Percentiles rank a stretch among this genome's conserved stretches.
These are phyloP conservation scores for Chlorops oryzae DNA, from an alignment of 1,140 invertebrate species.

Conservation along the genomic window DNA sequence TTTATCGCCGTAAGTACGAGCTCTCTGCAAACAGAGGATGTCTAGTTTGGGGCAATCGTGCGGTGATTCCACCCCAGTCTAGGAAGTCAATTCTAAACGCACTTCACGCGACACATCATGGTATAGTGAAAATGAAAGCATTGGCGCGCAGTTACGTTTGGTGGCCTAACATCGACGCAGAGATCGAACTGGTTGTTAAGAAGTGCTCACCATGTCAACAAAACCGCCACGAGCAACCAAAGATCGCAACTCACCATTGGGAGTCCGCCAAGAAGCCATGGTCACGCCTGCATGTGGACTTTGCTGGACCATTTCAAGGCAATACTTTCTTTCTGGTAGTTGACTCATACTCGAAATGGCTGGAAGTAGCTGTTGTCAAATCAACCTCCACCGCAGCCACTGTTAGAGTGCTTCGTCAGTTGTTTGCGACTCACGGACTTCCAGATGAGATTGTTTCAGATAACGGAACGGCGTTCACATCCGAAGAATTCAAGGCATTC, in stretches of 20 bases:
- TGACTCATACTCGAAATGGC: conserved; percentile 15
- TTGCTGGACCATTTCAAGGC: conserved; percentile 11
- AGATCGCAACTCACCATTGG: conserved; percentile 4
- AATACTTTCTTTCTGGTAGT: conserved; percentile 3
- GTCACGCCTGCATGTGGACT: conserved; percentile 11
- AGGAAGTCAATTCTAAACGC: conserved; percentile 28
- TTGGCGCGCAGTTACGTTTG: conserved; percentile 45
- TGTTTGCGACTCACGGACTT: background rate
- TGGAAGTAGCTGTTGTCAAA: conserved; percentile 3
- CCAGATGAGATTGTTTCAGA: background rate
- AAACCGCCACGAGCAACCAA: conserved; percentile 3
- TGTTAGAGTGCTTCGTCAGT: conserved; percentile 7
- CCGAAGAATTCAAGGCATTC: background rate
- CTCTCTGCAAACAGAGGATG: conserved; percentile 6
- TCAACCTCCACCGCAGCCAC: conserved; percentile 12
- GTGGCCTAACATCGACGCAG: conserved; percentile 48
- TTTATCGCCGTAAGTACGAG: too few species aligned
- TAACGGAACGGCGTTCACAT: conserved; percentile 7
- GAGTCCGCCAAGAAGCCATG: conserved; percentile 3
- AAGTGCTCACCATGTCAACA: background rate
- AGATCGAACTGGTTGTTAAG: conserved; percentile 34
- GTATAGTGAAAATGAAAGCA: conserved; percentile 48
- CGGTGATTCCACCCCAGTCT: background rate
- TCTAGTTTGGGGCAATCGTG: background rate
- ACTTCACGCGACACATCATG: conserved; percentile 47